Conservation (phyloP, 2,888 invertebrate species). For the Noctua comes region DNA sequence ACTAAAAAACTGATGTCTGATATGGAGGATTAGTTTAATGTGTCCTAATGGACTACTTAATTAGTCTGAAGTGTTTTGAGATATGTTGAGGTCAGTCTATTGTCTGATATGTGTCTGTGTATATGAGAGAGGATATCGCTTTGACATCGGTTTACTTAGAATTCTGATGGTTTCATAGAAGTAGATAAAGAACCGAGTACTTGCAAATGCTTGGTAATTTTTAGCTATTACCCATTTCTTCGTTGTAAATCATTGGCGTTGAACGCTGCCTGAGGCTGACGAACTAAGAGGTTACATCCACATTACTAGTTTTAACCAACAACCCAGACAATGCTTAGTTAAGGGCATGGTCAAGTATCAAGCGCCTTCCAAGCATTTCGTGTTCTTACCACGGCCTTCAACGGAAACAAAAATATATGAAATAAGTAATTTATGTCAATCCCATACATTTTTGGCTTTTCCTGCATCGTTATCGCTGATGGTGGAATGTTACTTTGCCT, state of each 20-base stretch:
- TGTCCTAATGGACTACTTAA: conserved; percentile 8
- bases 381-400: too few relatives aligned
- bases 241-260: too few relatives aligned
- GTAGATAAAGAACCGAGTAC: background rate
- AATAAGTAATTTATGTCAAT: too few relatives aligned
- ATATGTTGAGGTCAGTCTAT: background rate
- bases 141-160: background rate
- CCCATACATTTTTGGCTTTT: background rate
- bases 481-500: background rate
- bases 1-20: conserved; percentile 46
- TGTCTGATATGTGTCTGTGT: background rate
- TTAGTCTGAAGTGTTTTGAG: background rate
- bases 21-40: conserved; percentile 28
- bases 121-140: background rate
- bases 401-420: too few relatives aligned
- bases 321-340: background rate
- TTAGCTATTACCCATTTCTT: too few relatives aligned
- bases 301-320: background rate
- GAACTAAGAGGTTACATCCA: background rate
- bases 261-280: background rate
- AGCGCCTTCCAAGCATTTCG: background rate
- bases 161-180: background rate
- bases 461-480: background rate
- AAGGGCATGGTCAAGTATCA: background rate
- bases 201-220: too few relatives aligned